Evolutionary conservation across 2,113 vertebrate genomes (phyloP).

Genomic region (Oryzias celebensis): DNA sequence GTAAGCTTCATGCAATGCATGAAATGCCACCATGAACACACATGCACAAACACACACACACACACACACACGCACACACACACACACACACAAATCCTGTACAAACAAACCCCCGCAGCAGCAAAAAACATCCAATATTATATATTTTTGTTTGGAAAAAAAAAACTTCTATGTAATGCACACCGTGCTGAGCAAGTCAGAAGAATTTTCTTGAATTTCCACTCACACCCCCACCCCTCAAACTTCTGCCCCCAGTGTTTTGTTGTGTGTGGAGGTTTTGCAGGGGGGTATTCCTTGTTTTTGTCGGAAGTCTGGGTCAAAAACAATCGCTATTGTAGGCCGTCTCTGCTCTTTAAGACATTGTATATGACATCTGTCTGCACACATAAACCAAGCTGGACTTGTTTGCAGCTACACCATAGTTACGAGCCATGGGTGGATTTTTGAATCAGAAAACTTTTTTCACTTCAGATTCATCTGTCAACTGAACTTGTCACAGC

Average conservation of each 20-base stretch:
- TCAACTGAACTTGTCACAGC: slow-evolving; percentile 45
- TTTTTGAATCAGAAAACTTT: slow-evolving; percentile 39
- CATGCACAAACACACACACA: background rate
- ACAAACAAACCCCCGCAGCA: background rate
- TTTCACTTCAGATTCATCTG: slow-evolving; percentile 6
- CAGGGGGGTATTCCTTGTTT: slow-evolving; percentile 57
- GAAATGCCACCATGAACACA: slow-evolving; percentile 19
- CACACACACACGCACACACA: background rate
- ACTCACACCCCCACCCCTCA: background rate
- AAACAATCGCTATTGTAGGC: slow-evolving; percentile 36
- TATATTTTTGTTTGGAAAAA: slow-evolving; percentile 17
- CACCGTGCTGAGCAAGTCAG: background rate
- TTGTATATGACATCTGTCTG: slow-evolving; percentile 51
- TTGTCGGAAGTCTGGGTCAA: slow-evolving; percentile 39
- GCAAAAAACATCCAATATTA: background rate
- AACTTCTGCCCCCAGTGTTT: slow-evolving; percentile 26
- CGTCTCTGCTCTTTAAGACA: slow-evolving; percentile 33
- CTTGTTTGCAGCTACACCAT: slow-evolving; percentile 48
- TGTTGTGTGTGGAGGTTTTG: slow-evolving; percentile 24
- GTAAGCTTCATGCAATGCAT: slow-evolving; percentile 11
- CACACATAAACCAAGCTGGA: slow-evolving; percentile 57
- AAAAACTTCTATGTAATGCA: slow-evolving; percentile 9
- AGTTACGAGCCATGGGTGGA: slow-evolving; percentile 29
- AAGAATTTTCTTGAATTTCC: slow-evolving; percentile 13
- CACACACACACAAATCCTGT: background rate